A percentile compares a stretch with the other conserved stretches of the same genome.
phyloP scores from a whole-genome alignment of 1,140 invertebrate species.

The Drosophila pandora region DNA sequence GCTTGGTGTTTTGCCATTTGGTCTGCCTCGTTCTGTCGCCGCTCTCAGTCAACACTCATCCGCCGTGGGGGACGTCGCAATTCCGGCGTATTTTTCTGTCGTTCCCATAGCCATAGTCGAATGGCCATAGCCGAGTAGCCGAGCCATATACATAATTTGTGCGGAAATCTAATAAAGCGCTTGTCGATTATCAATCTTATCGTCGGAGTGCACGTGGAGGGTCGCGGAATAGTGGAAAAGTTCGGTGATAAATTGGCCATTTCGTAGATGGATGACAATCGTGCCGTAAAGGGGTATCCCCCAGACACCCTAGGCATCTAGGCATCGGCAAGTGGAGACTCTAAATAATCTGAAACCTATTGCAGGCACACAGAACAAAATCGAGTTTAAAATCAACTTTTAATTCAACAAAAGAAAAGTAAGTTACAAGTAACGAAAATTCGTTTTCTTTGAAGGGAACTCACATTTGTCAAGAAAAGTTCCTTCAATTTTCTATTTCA shows the following conservation, averaged over 20 bases:
- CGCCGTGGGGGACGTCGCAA: conserved; percentile 7
- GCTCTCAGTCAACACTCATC: conserved; percentile 48
- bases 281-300: background rate
- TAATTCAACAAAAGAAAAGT: background rate
- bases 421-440: background rate
- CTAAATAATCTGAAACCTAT: conserved; percentile 9
- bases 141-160: conserved; percentile 30
- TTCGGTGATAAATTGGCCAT: conserved; percentile 25
- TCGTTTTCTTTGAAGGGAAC: background rate
- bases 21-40: conserved; percentile 13
- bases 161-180: conserved; percentile 43
- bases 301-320: background rate
- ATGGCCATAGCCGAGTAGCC: background rate
- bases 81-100: conserved; percentile 12
- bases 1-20: conserved; percentile 30
- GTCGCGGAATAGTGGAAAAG: conserved; percentile 32
- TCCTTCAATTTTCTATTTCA: background rate
- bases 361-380: background rate
- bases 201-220: conserved; percentile 15
- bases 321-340: background rate
- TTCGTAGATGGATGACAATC: conserved; percentile 8
- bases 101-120: background rate
- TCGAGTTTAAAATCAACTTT: background rate
- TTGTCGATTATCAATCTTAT: conserved; percentile 46
- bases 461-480: background rate